These are phyloP conservation scores for Deilephila elpenor DNA, from an alignment of 2,888 invertebrate species.

Conservation along the genomic window DNA sequence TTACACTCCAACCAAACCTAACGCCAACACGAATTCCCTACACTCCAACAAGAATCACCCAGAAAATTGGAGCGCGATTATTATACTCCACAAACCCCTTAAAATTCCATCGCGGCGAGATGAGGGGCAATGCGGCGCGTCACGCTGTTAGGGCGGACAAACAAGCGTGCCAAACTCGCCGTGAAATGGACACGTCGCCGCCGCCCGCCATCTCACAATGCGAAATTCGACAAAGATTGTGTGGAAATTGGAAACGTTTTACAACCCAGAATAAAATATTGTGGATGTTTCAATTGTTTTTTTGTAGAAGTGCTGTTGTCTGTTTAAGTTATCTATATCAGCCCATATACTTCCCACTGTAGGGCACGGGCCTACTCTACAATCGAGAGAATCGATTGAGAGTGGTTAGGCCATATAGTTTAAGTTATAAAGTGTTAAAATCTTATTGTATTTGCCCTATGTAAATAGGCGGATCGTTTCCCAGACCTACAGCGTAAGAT, in stretches of 20 bases:
- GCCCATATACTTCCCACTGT: too few relatives aligned
- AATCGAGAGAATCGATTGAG: too few relatives aligned
- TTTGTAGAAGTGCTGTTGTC: neutral
- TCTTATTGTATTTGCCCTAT: too few relatives aligned
- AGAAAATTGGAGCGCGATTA: neutral
- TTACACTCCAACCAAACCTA: too few relatives aligned
- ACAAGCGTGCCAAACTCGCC: slow-evolving; percentile 55
- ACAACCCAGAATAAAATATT: slow-evolving; percentile 6
- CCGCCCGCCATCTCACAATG: slow-evolving; percentile 28
- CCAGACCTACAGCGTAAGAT: too few relatives aligned
- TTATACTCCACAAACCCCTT: neutral
- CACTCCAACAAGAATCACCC: slow-evolving; percentile 15
- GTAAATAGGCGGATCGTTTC: too few relatives aligned
- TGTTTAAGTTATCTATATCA: neutral
- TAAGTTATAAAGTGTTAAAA: too few relatives aligned
- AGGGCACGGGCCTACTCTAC: too few relatives aligned
- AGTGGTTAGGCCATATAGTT: too few relatives aligned
- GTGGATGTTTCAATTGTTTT: neutral
- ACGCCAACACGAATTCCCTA: slow-evolving; percentile 22
- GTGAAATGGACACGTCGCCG: slow-evolving; percentile 56
- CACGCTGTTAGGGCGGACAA: slow-evolving; percentile 47
- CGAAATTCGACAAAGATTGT: slow-evolving; percentile 30
- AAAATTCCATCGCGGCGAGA: slow-evolving; percentile 31
- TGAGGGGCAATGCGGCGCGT: slow-evolving; percentile 46
- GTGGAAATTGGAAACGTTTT: slow-evolving; percentile 29